Conservation (phyloP, 1,140 invertebrate genomes). For the Zaprionus inermis region DNA sequence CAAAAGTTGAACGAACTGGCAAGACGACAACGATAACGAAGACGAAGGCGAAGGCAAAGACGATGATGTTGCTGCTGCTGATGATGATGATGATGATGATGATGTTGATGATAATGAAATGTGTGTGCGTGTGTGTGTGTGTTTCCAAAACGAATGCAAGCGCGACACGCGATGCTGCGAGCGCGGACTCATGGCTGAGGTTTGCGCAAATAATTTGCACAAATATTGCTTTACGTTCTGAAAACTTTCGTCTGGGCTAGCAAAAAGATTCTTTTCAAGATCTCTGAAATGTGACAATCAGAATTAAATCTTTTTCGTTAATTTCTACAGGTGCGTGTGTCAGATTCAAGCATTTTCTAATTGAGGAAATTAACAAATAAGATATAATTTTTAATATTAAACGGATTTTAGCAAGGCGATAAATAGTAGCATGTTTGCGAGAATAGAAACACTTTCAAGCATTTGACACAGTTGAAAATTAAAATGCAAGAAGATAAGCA, state of each 20-base stretch:
- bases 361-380: no score
- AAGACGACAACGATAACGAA: constrained; percentile 11
- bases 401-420: no score
- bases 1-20: constrained; percentile 54
- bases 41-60: constrained; percentile 3
- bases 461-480: no score
- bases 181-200: constrained; percentile 19
- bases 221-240: constrained; percentile 39
- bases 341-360: no score
- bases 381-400: no score
- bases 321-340: no score
- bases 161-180: constrained; percentile 36
- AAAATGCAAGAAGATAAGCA: no score
- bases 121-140: constrained; percentile 10
- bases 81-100: constrained; percentile 7
- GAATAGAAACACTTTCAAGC: no score
- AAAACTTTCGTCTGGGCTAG: background rate
- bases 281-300: background rate
- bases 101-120: constrained; percentile 2
- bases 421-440: no score
- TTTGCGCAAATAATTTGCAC: constrained; percentile 35
- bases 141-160: constrained; percentile 30
- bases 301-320: background rate
- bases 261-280: background rate
- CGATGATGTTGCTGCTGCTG: background rate